Evolutionary conservation across 1,140 invertebrate genomes (phyloP).

Genomic region (Lepidurus couesii): DNA sequence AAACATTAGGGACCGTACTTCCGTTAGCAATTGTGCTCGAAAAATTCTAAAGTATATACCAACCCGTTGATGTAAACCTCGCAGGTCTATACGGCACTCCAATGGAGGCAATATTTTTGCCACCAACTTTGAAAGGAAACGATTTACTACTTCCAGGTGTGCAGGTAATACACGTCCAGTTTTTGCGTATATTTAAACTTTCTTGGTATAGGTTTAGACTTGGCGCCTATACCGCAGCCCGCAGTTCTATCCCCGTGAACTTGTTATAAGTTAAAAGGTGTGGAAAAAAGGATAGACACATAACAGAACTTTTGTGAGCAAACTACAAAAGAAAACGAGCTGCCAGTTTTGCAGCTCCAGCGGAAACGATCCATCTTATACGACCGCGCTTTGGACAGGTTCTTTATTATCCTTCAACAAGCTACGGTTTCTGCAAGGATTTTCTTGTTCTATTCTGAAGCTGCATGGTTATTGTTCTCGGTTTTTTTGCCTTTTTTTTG

Average conservation of each 20-base stretch:
- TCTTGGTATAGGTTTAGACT: not conserved
- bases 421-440: not conserved
- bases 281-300: not conserved
- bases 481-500: not conserved
- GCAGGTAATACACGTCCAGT: not conserved
- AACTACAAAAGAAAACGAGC: not conserved
- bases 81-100: no score
- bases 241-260: not conserved
- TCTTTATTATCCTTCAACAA: slow-evolving; percentile 20
- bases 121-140: not conserved
- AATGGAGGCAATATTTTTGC: not conserved
- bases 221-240: not conserved
- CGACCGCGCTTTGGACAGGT: slow-evolving; percentile 1
- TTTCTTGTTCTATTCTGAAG: not conserved
- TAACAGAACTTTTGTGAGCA: not conserved
- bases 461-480: not conserved
- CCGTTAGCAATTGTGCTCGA: not conserved
- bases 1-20: not conserved
- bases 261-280: not conserved
- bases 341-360: slow-evolving; percentile 1
- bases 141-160: slow-evolving; percentile 9
- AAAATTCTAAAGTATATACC: not conserved
- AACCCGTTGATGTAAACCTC: not conserved
- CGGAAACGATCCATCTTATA: slow-evolving; percentile 15
- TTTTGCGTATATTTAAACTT: not conserved